Evolutionary conservation across 2,888 invertebrate species (phyloP).

Genomic region (Polyommatus icarus): DNA sequence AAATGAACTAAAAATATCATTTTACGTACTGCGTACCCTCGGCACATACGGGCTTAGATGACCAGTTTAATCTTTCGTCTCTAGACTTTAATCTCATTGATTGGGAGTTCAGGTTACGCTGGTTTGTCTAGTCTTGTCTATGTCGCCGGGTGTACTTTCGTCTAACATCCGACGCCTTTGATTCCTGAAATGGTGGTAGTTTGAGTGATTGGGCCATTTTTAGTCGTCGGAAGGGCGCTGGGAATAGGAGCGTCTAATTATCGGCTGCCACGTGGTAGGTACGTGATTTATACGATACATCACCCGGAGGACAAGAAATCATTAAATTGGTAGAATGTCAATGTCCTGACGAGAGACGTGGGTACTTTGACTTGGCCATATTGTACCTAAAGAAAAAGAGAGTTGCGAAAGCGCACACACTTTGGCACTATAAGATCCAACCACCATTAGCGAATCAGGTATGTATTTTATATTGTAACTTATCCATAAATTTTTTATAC

Average conservation of each 20-base stretch:
- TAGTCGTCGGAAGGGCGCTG: constrained; percentile 61
- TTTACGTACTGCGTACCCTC: constrained; percentile 1
- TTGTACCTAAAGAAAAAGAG: neutral
- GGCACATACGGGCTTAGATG: neutral
- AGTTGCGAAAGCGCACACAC: neutral
- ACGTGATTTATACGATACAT: constrained; percentile 57
- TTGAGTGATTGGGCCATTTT: constrained; percentile 79
- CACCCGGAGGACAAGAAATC: neutral
- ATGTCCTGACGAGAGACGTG: neutral
- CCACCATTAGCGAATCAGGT: neutral
- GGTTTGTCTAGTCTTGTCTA: neutral
- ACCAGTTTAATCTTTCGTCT: neutral
- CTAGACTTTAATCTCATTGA: neutral
- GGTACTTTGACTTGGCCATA: neutral
- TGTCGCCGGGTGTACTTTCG: constrained; percentile 11
- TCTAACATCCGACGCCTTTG: constrained; percentile 32
- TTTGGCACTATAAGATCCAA: neutral
- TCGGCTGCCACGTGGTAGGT: constrained; percentile 60
- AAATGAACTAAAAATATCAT: constrained; percentile 27
- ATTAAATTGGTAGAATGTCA: neutral
- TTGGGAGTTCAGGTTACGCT: neutral
- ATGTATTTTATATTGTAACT: too few species aligned
- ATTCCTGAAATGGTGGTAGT: constrained; percentile 45
- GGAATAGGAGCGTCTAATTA: constrained; percentile 71
- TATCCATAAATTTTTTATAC: neutral